phyloP scores from a whole-genome alignment of 2,113 vertebrate species.

The Tetraodon nigroviridis region DNA sequence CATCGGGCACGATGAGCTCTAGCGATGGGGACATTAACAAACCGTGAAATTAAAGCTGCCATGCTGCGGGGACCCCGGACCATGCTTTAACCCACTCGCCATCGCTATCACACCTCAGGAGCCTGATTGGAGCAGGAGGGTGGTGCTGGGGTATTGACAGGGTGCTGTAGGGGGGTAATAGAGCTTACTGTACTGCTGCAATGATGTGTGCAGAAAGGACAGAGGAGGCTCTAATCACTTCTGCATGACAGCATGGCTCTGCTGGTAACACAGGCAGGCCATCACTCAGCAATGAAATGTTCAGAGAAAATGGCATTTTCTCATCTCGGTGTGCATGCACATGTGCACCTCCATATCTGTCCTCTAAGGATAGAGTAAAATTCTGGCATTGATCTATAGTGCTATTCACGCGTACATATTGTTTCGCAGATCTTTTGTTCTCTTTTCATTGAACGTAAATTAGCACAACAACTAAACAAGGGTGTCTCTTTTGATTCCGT shows the following conservation, averaged over 20 bases:
- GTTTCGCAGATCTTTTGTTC: not conserved
- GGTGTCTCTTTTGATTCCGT: not conserved
- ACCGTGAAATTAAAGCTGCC: constrained; percentile 77
- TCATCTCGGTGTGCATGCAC: not conserved
- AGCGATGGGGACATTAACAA: constrained; percentile 71
- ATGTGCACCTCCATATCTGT: constrained; percentile 31
- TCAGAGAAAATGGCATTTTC: constrained; percentile 14
- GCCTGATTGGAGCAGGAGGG: not conserved
- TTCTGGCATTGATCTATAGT: constrained; percentile 31
- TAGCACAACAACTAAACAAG: constrained; percentile 5
- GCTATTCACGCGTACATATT: not conserved
- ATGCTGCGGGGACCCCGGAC: constrained; percentile 58
- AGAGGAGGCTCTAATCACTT: constrained; percentile 61
- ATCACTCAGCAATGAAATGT: constrained; percentile 32
- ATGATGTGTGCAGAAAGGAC: constrained; percentile 72
- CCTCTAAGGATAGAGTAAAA: constrained; percentile 37
- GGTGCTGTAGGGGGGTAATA: constrained; percentile 58
- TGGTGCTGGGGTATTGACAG: not conserved
- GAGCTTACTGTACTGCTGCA: constrained; percentile 71
- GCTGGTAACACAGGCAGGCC: constrained; percentile 34
- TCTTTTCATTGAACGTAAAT: no score
- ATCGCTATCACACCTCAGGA: constrained; percentile 29
- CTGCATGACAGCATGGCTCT: constrained; percentile 52
- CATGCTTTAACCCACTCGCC: constrained; percentile 43
- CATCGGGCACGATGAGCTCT: constrained; percentile 37